Percentiles rank a stretch among this genome's conserved stretches.
Conservation (phyloP, 2,797 vertebrate species). For the Ceyx erithaca region DNA sequence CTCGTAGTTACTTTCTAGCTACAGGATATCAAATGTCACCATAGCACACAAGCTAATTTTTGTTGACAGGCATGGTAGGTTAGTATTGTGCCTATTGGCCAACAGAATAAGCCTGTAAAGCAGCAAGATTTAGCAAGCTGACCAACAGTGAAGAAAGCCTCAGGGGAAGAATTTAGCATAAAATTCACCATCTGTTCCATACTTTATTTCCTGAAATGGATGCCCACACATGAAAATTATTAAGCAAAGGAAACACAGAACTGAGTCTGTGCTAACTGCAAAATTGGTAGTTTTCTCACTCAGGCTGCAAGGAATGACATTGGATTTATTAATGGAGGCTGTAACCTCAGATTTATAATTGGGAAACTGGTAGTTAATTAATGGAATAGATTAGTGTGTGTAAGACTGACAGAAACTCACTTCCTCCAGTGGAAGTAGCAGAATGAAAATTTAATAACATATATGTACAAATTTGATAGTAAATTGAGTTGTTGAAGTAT, state of each 20-base stretch:
- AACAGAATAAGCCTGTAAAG: background rate
- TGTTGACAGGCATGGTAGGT: background rate
- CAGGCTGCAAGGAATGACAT: background rate
- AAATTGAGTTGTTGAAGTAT: background rate
- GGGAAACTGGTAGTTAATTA: background rate
- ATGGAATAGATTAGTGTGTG: background rate
- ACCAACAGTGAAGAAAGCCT: background rate
- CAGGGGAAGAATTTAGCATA: background rate
- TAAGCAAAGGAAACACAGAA: background rate
- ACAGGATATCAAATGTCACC: background rate
- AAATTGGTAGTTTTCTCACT: background rate
- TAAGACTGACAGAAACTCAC: background rate
- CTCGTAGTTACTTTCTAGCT: background rate
- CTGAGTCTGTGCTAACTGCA: background rate
- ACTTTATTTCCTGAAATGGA: background rate
- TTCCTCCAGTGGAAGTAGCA: background rate
- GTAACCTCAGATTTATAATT: background rate
- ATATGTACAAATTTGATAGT: background rate
- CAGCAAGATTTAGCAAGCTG: background rate
- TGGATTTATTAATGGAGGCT: background rate
- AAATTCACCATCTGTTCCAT: background rate
- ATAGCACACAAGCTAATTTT: background rate
- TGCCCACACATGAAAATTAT: background rate
- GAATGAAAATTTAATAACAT: background rate
- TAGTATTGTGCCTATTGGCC: background rate